Evolutionary conservation across 2,797 vertebrate genomes (phyloP), one percentile per base, ranked within the genome.

Genomic region (Knipowitschia caucasica): DNA sequence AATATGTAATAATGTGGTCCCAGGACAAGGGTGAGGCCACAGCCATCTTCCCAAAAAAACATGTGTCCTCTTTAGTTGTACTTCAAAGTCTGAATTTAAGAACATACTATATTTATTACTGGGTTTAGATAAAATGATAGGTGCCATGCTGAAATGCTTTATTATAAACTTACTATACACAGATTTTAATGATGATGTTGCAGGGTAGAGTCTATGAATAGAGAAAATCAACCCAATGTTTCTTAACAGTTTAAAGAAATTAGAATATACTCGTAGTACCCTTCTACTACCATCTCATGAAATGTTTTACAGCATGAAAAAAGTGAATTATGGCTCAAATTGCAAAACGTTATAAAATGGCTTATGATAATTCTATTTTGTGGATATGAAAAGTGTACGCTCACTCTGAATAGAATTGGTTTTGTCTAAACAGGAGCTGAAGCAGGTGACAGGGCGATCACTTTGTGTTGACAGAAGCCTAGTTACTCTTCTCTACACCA

Each of bases 391-490:
- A n/a, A n/a, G n/a, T n/a, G 35, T 39, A 21, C 36, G 17, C 40
- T 38, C 23, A 56, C 36, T 42, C 14, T 14, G 36, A 17, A 53
- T 25, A 65, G 27, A 65, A 62, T 29, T 61, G 35, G 67, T 72
- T 64, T 53, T 21, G 60, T 39, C 36, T 62, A 4, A 18, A 24
- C 14, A 62, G 54, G 53, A 65, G 20, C 47, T 5, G 50, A 54
- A 59, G 42, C 56, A 30, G 31, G 29, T 60, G 43, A 47, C 55
- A 52, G 49, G 46, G 65, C 64, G 67, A 82, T 87, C 78, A 88
- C 75, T 83, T 80, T 56, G 75, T 88, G 85, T 73, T 81, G 84
- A 89, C 80, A 81, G 82, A 52, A 50, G 50, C 76, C 62, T 64
- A 46, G 67, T 62, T 62, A 26, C 40, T 14, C 10, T 46, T 49